phyloP scores from a whole-genome alignment of 2,888 invertebrate genomes.

The Drosophila siamana region DNA sequence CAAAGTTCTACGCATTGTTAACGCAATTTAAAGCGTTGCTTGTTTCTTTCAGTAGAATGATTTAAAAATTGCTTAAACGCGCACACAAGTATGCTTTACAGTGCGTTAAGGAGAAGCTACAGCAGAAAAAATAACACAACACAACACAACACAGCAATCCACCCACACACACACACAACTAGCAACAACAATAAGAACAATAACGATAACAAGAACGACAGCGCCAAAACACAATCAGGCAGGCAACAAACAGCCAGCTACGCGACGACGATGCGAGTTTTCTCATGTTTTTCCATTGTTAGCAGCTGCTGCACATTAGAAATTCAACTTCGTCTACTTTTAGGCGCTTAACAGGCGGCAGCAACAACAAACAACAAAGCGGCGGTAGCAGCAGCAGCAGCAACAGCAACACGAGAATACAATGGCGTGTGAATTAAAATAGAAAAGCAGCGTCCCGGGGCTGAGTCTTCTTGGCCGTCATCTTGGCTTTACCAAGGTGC shows the following conservation, averaged over 20 bases:
- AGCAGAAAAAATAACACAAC: constrained; percentile 24
- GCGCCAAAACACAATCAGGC: constrained; percentile 72
- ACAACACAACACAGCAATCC: constrained; percentile 13
- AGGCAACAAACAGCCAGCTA: constrained; percentile 30
- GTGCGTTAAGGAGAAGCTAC: constrained; percentile 12
- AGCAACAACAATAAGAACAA: constrained; percentile 50
- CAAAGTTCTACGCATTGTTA: no score
- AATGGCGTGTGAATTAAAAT: constrained; percentile 82
- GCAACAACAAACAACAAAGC: constrained; percentile 24
- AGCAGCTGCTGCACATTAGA: constrained; percentile 81
- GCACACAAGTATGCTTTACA: constrained; percentile 54
- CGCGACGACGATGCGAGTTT: constrained; percentile 38
- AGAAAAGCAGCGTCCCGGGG: constrained; percentile 60
- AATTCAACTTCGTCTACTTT: constrained; percentile 80
- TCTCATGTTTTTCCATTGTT: constrained; percentile 67
- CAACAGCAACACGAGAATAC: constrained; percentile 28
- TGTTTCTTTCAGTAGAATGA: constrained; percentile 33
- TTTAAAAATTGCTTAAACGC: constrained; percentile 65
- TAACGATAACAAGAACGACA: constrained; percentile 49
- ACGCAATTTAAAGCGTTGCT: constrained; percentile 10
- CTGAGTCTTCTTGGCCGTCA: constrained; percentile 67
- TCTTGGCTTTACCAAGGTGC: constrained; percentile 70
- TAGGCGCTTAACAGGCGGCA: constrained; percentile 65
- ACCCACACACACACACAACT: constrained; percentile 37
- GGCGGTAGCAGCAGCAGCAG: no score